Evolutionary conservation across 2,113 vertebrate genomes (phyloP), one percentile per base, ranked within the genome.

Genomic region (Larimichthys crocea): DNA sequence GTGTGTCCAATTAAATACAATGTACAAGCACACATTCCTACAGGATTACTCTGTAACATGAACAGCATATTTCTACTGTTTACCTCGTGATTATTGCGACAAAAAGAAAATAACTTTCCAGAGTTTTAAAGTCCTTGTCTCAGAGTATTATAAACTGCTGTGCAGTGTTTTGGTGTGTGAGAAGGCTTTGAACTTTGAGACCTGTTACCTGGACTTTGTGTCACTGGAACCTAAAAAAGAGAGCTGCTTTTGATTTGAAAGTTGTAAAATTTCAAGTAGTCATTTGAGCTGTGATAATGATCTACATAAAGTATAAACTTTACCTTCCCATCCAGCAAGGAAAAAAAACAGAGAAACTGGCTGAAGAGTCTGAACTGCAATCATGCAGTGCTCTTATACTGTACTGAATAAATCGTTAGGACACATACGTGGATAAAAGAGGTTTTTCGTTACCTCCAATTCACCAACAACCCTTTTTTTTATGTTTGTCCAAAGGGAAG

Each of bases 1-100:
- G 24, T 15, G 46, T 61, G 55, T 67, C 55, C 29, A 26, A 52
- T 52, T 52, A 22, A 67, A 61, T 29, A 74, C 31, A 53, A 40
- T 40, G 35, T 61, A 3, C 46, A 75, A 56, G 72, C 0, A 0
- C 57, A 82, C 57, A 82, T 75, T 82, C 72, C 64, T 62, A 7
- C 40, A 16, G 17, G 57, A 75, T 63, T 82, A 63, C 4, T 46
- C 4, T 63, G 56, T 0, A 48, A 24, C 17, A 53, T 46, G 24
- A 44, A 67, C 29, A 44, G 26, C 44, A 68, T 22, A 67, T 68
- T 68, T 67, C 63, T 52, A 31, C 17, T 3, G 16, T 53, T n/a
- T 3, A 55, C 20, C n/a, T 66, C 2, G 14, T 73, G 44, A 65
- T 40, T 0, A 0, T 10, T 0, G 3, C 20, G 15, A 42, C 31